A percentile compares a stretch with the other conserved stretches of the same genome.
These are phyloP conservation scores for Hippopotamyrus pictus DNA, from an alignment of 2,797 vertebrate species.

Conservation along the genomic window DNA sequence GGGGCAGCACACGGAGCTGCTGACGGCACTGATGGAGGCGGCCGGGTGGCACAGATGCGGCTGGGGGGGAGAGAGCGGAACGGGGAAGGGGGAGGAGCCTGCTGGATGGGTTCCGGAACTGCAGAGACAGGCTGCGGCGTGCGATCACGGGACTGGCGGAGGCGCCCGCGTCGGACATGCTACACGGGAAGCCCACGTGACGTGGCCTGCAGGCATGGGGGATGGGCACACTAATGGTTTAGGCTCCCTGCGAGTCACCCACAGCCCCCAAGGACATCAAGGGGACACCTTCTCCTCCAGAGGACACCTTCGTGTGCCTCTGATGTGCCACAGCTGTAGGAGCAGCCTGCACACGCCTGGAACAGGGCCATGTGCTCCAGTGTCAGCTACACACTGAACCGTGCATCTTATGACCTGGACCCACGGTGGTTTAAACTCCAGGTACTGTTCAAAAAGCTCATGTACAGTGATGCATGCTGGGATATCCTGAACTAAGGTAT, in stretches of 20 bases:
- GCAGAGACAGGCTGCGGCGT: neutral
- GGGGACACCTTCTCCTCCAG: neutral
- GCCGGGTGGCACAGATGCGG: constrained; percentile 73
- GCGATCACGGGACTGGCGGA: neutral
- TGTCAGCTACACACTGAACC: neutral
- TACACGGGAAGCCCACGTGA: neutral
- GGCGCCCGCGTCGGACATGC: neutral
- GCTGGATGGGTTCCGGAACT: neutral
- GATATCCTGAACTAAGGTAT: neutral
- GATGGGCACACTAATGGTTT: neutral
- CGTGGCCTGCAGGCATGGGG: neutral
- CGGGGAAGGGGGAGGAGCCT: constrained; percentile 36
- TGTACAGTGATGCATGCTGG: neutral
- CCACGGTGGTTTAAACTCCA: neutral
- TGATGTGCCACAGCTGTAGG: neutral
- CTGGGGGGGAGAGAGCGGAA: constrained; percentile 58
- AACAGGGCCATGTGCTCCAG: neutral
- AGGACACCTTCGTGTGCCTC: neutral
- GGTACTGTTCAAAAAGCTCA: neutral
- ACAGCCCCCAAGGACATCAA: neutral
- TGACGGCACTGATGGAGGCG: constrained; percentile 86
- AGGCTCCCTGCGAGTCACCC: neutral
- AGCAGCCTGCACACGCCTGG: neutral
- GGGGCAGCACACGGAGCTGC: constrained; percentile 71
- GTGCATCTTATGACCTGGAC: neutral